Base-by-base conservation (phyloP, 1,140 invertebrate genomes). In the Pachypeltis micranthus region DNA sequence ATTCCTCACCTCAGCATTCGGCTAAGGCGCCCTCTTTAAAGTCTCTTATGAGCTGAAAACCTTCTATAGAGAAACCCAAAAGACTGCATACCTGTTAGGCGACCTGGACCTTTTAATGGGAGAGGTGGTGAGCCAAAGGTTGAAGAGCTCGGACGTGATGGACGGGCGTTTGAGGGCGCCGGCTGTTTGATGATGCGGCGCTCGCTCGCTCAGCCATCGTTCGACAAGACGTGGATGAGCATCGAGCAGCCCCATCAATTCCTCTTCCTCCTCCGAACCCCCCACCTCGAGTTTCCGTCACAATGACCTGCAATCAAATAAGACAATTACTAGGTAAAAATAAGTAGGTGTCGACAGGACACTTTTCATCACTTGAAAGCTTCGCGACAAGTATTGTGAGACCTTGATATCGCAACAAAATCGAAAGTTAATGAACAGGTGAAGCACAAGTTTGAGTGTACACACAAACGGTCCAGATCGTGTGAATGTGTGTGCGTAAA, bases 131-230 rank as follows among this genome's bases (percentile, higher is more conserved):
- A 90, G 76, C 88, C 87, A 90, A 59, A 84, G 79, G 70, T 91
- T 87, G 72, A 91, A 90, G 44, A 91, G 77, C 70, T 92, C 89
- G 54, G 86, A 88, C 4, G 87, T 90, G 31, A 91, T 85, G 47
- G 88, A 91, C 62, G 87, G 87, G 51, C 86, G 79, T 59, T 69
- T 70, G 21, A 59, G 39, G 47, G 23, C 47, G 44, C 64, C 27
- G 54, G 54, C 19, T 1, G 34, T 54, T 16, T 26, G 57, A 3
- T 55, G 23, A n/a, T 62, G 57, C 2, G 62, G 57, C 16, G 67
- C 65, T 31, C 62, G 63, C 39, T 67, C 63, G 25, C 63, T 57
- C 25, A 70, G 59, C 66, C 65, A 70, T 25, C 66, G 62, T 64
- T 70, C 68, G 29, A 70, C 66, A 28, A 65, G 66, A 24, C 69